phyloP scores from a whole-genome alignment of 2,797 vertebrate species.

The Etheostoma nigrum region DNA sequence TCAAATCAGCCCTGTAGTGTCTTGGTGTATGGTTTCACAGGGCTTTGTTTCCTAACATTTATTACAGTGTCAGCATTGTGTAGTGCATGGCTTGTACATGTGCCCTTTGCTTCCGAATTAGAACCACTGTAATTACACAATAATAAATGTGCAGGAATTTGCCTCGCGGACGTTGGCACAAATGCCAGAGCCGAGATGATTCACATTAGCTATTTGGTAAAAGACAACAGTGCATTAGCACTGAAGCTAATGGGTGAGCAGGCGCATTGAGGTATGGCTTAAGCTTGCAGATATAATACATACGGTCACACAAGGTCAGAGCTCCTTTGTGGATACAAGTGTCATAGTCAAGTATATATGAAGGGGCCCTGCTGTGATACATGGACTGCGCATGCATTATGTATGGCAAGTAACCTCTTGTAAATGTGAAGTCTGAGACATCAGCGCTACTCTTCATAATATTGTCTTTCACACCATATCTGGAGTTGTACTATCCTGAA shows the following conservation, averaged over 20 bases:
- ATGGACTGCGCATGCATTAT: background rate
- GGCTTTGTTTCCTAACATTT: conserved; percentile 41
- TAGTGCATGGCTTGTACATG: conserved; percentile 6
- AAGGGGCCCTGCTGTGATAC: conserved; percentile 40
- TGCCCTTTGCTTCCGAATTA: conserved; percentile 51
- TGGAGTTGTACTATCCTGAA: background rate
- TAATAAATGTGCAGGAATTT: conserved; percentile 48
- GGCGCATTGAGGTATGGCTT: conserved; percentile 41
- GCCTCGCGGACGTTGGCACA: background rate
- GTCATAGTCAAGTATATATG: conserved; percentile 21
- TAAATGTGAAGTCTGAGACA: conserved; percentile 20
- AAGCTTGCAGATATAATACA: conserved; percentile 54
- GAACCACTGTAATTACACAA: conserved; percentile 51
- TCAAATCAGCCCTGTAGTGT: conserved; percentile 44
- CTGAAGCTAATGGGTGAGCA: conserved; percentile 31
- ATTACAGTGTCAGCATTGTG: conserved; percentile 42
- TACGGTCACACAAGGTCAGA: conserved; percentile 59
- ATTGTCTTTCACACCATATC: conserved; percentile 5
- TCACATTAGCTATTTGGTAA: conserved; percentile 39
- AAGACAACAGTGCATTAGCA: conserved; percentile 39
- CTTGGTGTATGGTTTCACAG: conserved; percentile 36
- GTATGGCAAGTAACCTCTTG: conserved; percentile 25
- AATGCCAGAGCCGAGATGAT: conserved; percentile 18
- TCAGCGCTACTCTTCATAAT: conserved; percentile 9
- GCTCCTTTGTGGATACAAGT: conserved; percentile 46